Base-by-base conservation (phyloP, 1,140 invertebrate genomes). In the Oryctes rhinoceros region DNA sequence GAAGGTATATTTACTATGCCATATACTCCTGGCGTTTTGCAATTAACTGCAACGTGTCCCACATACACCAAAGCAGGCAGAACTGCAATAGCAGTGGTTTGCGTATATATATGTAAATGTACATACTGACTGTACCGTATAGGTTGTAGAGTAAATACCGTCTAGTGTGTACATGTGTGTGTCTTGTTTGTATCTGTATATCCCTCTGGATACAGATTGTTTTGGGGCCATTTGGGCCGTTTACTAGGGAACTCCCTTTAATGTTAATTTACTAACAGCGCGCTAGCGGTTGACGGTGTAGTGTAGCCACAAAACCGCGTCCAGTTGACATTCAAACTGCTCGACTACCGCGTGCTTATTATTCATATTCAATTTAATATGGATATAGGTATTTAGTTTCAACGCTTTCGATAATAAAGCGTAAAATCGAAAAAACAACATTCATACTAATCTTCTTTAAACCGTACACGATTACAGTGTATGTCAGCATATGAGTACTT, bases 1-100 rank as follows among this genome's bases (percentile, higher is more conserved):
- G 79, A 79, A 81, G 82, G 82, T 78, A 78, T 82, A 82, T 82
- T 82, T 82, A 82, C 82, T 78, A 78, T 82, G 82, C 80, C 79
- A 81, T 81, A 81, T 78, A 81, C 80, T 76, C 82, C 78, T 59
- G 15, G 77, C 47, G 24, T 76, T 44, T 44, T 81, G 82, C 82
- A 82, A 82, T 82, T 82, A 82, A 82, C 79, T 82, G 82, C 82
- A 82, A 81, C 77, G 48, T 76, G 75, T 24, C 20, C 75, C 75
- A 76, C 75, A 71, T 71, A 71, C 20, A 71, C 24, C 24, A 71
- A 71, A 20, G 20, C 65, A 67, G n/a, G 65, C 20, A 67, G 20
- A 24, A 71, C 65, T 71, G 65, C 65, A 71, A 62, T 62, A 20
- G 53, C 53, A 71, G 65, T 71, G 65, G 65, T 71, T 35, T 71